Conservation (phyloP, 2,888 invertebrate genomes). For the Luperina testacea region DNA sequence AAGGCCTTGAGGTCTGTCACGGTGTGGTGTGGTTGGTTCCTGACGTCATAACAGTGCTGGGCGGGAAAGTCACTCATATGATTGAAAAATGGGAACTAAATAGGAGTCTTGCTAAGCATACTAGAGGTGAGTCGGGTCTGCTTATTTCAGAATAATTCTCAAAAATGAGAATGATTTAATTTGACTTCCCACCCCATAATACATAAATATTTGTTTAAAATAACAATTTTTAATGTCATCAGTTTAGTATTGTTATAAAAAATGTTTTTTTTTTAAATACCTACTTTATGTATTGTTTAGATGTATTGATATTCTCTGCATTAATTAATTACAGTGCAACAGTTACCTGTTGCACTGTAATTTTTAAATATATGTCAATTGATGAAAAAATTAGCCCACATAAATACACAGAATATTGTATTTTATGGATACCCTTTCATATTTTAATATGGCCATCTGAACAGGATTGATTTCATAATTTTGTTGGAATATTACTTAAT, state of each 20-base stretch:
- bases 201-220: not conserved
- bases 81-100: conserved; percentile 97
- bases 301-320: not conserved
- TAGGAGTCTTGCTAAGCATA: conserved; percentile 91
- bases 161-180: not conserved
- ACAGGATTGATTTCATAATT: not conserved
- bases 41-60: conserved; percentile 92
- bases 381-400: not conserved
- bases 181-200: not conserved
- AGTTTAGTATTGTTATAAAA: not conserved
- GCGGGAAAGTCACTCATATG: conserved; percentile 95
- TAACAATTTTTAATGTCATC: not conserved
- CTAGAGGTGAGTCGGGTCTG: conserved; percentile 83
- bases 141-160: not conserved
- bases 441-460: not conserved
- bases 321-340: not conserved
- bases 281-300: not conserved
- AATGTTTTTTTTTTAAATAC: not conserved
- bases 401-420: not conserved
- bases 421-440: not conserved
- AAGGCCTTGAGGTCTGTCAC: conserved; percentile 90
- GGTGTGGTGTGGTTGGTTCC: conserved; percentile 94
- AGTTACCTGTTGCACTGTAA: not conserved
- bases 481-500: not conserved
- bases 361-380: conserved; percentile 2